A percentile compares a stretch with the other conserved stretches of the same genome.
phyloP scores from a whole-genome alignment of 2,797 vertebrate genomes.

The Microctenopoma steveboyesi region DNA sequence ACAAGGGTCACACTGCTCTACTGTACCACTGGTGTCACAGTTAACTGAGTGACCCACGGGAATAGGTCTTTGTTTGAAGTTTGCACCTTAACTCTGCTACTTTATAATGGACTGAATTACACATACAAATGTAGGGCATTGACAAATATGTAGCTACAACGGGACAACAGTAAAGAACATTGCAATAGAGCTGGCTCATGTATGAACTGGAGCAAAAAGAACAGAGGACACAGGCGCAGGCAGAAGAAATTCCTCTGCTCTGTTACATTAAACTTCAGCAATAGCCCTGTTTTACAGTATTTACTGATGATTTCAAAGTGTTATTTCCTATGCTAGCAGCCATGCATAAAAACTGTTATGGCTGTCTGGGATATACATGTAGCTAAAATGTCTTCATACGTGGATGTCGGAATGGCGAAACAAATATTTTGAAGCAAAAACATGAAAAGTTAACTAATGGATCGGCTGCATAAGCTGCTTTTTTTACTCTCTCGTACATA shows the following conservation, averaged over 20 bases:
- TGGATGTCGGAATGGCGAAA: constrained; percentile 68
- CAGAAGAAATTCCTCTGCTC: constrained; percentile 61
- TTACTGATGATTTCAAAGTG: constrained; percentile 58
- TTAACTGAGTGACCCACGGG: constrained; percentile 21
- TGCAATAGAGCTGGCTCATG: constrained; percentile 43
- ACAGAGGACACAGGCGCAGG: constrained; percentile 59
- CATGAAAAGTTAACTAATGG: constrained; percentile 58
- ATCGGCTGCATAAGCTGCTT: constrained; percentile 83
- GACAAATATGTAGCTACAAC: constrained; percentile 24
- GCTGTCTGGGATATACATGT: constrained; percentile 47
- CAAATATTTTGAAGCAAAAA: constrained; percentile 74
- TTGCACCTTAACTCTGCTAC: constrained; percentile 60
- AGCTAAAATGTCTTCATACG: constrained; percentile 57
- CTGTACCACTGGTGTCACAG: constrained; percentile 33
- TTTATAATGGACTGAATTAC: constrained; percentile 46
- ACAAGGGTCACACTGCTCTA: constrained; percentile 48
- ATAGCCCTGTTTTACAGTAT: constrained; percentile 73
- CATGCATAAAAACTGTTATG: constrained; percentile 67
- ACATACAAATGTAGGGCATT: constrained; percentile 40
- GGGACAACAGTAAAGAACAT: constrained; percentile 18
- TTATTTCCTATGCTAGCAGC: constrained; percentile 51
- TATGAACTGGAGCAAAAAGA: constrained; percentile 50
- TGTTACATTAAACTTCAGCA: constrained; percentile 63
- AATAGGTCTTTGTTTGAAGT: constrained; percentile 37
- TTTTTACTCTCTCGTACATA: constrained; percentile 80